A percentile compares a stretch with the other conserved stretches of the same genome.
phyloP scores from a whole-genome alignment of 92 coral and sea anemone species.

The Diadumene lineata region DNA sequence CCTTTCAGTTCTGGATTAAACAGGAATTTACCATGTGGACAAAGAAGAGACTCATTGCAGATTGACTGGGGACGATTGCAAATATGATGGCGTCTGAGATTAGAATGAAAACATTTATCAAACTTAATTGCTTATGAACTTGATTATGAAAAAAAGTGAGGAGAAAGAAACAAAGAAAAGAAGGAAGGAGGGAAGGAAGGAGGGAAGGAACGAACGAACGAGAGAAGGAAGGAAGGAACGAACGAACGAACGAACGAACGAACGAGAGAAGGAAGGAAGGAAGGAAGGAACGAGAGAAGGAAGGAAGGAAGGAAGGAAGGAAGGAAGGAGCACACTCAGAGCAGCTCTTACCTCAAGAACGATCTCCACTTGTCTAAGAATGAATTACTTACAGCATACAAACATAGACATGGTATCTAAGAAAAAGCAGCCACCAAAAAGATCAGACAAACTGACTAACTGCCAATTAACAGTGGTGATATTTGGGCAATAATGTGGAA shows the following conservation, averaged over 20 bases:
- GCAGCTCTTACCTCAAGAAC: conserved; percentile 67
- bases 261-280: not conserved
- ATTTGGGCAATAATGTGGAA: too few species aligned
- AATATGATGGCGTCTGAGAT: conserved; percentile 12
- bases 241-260: not conserved
- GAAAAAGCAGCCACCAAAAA: not conserved
- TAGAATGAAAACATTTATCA: not conserved
- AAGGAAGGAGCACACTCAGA: not conserved
- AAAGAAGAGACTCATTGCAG: conserved; percentile 67
- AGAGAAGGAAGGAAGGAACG: not conserved
- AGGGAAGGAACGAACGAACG: not conserved
- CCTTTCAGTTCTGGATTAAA: conserved; percentile 75
- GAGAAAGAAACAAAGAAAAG: not conserved
- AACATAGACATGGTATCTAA: conserved; percentile 35
- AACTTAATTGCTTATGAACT: not conserved
- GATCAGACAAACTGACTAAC: not conserved
- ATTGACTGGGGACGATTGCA: conserved; percentile 70
- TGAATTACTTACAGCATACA: conserved; percentile 55
- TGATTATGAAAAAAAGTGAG: not conserved
- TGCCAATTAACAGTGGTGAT: too few species aligned
- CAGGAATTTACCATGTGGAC: conserved; percentile 76
- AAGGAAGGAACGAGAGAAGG: not conserved
- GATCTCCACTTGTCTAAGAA: conserved; percentile 86
- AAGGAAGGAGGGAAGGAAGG: not conserved
- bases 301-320: not conserved